Percentiles rank a stretch among this genome's conserved stretches.
These are phyloP conservation scores for Dendroctonus ponderosae DNA, from an alignment of 1,140 invertebrate species.

Conservation along the genomic window DNA sequence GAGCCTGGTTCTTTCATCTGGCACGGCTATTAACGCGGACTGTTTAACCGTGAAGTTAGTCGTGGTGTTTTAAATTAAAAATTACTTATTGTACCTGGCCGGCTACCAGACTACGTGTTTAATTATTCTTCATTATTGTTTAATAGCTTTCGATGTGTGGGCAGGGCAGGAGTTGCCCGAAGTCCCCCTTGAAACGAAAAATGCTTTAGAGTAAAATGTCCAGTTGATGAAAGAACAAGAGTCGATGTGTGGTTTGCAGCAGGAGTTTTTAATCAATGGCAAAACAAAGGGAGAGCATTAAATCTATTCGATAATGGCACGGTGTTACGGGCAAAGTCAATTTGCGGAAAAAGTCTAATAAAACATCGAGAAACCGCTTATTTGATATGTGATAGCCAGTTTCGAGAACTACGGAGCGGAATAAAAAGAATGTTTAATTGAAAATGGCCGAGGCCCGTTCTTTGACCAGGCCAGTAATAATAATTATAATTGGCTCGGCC, in stretches of 20 bases:
- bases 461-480: too few species aligned
- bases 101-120: constrained; percentile 23
- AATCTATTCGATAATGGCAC: not conserved
- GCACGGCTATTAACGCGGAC: constrained; percentile 7
- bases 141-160: constrained; percentile 14
- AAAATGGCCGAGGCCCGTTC: too few species aligned
- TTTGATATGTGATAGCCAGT: too few species aligned
- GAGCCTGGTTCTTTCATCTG: constrained; percentile 7
- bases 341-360: constrained; percentile 1
- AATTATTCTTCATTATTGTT: constrained; percentile 28
- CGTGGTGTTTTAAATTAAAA: constrained; percentile 27
- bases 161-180: not conserved
- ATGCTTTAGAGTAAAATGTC: too few species aligned
- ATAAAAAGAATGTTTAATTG: too few species aligned
- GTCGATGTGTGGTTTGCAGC: too few species aligned
- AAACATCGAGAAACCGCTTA: not conserved
- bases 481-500: too few species aligned
- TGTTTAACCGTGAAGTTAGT: constrained; percentile 26
- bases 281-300: too few species aligned
- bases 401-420: too few species aligned
- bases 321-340: not conserved
- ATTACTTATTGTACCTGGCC: constrained; percentile 15
- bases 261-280: too few species aligned
- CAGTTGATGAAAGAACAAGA: too few species aligned
- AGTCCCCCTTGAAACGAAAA: too few species aligned